These are phyloP conservation scores for Coilia nasus DNA, from an alignment of 2,797 vertebrate species.

Conservation along the genomic window DNA sequence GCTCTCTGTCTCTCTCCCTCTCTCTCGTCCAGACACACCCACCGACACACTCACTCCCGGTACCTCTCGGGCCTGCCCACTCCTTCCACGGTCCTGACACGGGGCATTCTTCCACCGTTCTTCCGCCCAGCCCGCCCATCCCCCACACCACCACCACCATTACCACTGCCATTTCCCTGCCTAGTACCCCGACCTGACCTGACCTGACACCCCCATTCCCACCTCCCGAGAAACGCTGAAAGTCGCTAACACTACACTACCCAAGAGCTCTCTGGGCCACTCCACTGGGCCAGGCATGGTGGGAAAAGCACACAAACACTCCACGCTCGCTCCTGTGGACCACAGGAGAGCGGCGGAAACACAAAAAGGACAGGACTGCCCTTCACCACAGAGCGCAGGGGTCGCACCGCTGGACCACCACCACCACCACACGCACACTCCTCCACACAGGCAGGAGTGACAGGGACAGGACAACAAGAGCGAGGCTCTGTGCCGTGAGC, in stretches of 20 bases:
- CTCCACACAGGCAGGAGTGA: neutral
- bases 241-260: slow-evolving; percentile 19
- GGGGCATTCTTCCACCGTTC: neutral
- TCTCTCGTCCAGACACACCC: slow-evolving; percentile 38
- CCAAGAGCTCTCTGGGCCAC: slow-evolving; percentile 46
- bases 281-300: slow-evolving; percentile 50
- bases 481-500: neutral
- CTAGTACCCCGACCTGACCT: neutral
- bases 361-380: slow-evolving; percentile 3
- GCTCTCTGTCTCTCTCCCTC: neutral
- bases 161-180: neutral
- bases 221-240: neutral
- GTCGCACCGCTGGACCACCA: neutral
- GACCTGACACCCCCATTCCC: neutral
- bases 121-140: neutral
- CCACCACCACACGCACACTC: neutral
- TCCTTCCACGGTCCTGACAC: neutral
- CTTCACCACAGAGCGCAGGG: neutral
- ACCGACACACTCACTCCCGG: neutral
- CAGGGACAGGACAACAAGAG: too few relatives aligned
- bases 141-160: neutral
- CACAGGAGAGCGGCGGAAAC: neutral
- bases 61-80: neutral
- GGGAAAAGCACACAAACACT: slow-evolving; percentile 17
- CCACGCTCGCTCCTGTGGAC: slow-evolving; percentile 2